These are phyloP conservation scores for Cyaniris semiargus DNA, from an alignment of 2,888 invertebrate genomes.

Conservation along the genomic window DNA sequence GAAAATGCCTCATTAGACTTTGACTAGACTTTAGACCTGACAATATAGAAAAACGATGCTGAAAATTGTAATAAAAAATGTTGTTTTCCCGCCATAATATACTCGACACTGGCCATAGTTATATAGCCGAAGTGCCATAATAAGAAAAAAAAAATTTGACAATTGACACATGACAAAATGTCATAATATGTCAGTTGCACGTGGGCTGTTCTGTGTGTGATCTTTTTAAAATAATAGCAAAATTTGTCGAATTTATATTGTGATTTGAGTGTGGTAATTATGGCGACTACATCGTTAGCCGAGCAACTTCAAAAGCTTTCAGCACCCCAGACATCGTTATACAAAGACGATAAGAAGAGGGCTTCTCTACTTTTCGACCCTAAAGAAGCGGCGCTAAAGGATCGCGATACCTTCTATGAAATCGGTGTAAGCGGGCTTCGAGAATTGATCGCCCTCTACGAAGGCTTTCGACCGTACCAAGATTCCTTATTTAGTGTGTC, in stretches of 20 bases:
- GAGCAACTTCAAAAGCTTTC: constrained; percentile 88
- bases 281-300: constrained; percentile 85
- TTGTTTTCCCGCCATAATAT: too few relatives aligned
- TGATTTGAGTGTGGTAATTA: constrained; percentile 39
- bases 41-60: too few relatives aligned
- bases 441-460: constrained; percentile 88
- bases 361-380: constrained; percentile 94
- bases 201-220: not conserved
- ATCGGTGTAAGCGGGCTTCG: constrained; percentile 92
- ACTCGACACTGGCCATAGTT: too few relatives aligned
- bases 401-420: constrained; percentile 91
- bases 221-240: not conserved
- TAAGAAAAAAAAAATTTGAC: too few relatives aligned
- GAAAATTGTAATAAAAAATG: too few relatives aligned
- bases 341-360: constrained; percentile 84
- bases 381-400: constrained; percentile 92
- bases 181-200: not conserved
- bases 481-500: constrained; percentile 87
- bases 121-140: too few relatives aligned
- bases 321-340: constrained; percentile 86
- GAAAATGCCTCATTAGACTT: too few relatives aligned
- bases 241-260: not conserved
- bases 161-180: too few relatives aligned
- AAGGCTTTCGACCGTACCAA: constrained; percentile 86
- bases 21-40: too few relatives aligned